These are phyloP conservation scores for Hydropotes inermis DNA, from an alignment of 2,113 vertebrate genomes.

Conservation along the genomic window DNA sequence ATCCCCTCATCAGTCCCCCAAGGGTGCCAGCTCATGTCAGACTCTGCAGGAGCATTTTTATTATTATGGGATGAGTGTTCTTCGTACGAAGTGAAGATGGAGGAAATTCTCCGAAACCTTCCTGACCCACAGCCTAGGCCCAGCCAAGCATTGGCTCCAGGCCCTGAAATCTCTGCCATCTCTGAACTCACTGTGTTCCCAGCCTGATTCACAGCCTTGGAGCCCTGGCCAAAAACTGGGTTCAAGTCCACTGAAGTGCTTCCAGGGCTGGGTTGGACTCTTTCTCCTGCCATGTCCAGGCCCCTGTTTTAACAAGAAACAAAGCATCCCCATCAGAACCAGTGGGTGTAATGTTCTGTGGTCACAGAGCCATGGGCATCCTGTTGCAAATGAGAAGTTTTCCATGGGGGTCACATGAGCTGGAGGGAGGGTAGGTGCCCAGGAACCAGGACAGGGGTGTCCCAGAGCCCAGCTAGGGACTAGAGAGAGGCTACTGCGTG, in stretches of 20 bases:
- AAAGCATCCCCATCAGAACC: background rate
- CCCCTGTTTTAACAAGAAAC: conserved; percentile 5
- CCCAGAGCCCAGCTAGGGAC: conserved; percentile 43
- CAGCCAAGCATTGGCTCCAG: background rate
- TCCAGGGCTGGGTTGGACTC: background rate
- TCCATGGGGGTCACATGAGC: fast-evolving
- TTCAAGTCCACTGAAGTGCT: background rate
- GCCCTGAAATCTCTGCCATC: background rate
- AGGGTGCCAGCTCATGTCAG: fast-evolving
- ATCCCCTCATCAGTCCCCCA: background rate
- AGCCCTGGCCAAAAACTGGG: background rate
- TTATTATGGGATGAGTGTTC: background rate
- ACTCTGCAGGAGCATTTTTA: background rate
- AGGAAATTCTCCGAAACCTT: background rate
- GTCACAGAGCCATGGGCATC: background rate
- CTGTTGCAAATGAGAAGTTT: too few relatives aligned
- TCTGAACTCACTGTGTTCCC: background rate
- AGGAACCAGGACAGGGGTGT: fast-evolving
- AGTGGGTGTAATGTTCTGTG: background rate
- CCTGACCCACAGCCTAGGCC: background rate
- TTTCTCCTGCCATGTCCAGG: background rate
- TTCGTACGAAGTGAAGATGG: background rate
- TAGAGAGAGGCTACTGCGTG: conserved; percentile 46
- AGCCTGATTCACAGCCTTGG: background rate
- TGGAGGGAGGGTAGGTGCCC: background rate